Evolutionary conservation across 2,888 invertebrate genomes (phyloP), one percentile per base, ranked within the genome.

Genomic region (Agrochola litura): DNA sequence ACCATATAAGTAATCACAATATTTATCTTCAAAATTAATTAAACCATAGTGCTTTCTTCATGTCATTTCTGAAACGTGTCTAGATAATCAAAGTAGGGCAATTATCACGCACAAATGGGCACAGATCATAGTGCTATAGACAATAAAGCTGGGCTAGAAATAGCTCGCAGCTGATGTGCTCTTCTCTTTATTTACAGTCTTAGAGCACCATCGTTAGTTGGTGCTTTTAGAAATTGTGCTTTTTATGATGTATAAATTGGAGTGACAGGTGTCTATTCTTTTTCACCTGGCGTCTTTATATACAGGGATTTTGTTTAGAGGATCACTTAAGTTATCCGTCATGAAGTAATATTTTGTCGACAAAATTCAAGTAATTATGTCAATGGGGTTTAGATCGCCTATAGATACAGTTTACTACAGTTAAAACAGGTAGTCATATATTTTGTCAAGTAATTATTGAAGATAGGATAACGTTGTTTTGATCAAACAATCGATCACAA

Each of bases 191-290:
- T 49, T 22, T 58, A 77, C 19, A 25, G 16, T 19, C 25, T 43
- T 68, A 37, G 54, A 52, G 14, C n/a, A 12, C 43, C 49, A 25
- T 49, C 16, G 41, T 72, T 66, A 25, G 46, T 25, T 52, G 14
- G 46, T 56, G 43, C 30, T 61, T 41, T 37, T 49, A 30, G 2
- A 61, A 56, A 52, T 76, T 43, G 22, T 2, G 8, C 10, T 43
- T 75, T 67, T 60, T 52, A 78, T 65, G n/a, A 66, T 73, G 56
- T n/a, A 9, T 19, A 49, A 81, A 81, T 69, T 69, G 30, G 14
- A 49, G 65, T 60, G 64, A 46, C 67, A 79, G 75, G 43, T 81
- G 75, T 6, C 5, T 22, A 9, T 54, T 10, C 5, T 25, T 9
- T 22, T 25, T 1, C 30, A 77, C 46, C 37, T 77, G 69, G 37